Evolutionary conservation across 2,797 vertebrate species (phyloP), one percentile per base, ranked within the genome.

Genomic region (Pogonophryne albipinna): DNA sequence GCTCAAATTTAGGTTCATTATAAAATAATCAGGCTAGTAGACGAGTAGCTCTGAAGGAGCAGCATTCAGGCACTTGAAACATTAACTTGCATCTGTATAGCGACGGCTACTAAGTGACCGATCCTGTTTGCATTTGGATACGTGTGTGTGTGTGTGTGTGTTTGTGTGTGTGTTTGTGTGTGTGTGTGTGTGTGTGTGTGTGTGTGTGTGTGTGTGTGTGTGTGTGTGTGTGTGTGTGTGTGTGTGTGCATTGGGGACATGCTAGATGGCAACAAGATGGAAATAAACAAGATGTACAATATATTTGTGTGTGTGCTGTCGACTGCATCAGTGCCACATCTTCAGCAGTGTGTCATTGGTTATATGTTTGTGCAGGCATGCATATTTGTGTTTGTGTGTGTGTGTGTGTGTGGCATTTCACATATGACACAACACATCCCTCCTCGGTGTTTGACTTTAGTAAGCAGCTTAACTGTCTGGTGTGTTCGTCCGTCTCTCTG

Each of bases 391-490:
- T 16, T 42, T 56, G 55, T 62, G 56, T 50, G 67, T 78, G 61
- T 16, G 44, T 57, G 55, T 62, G 56, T 50, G 67, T 78, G 76
- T 79, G 85, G 75, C 76, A 79, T 92, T 93, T 85, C 85, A 89
- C 80, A 79, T 88, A 76, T 84, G 82, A 89, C 80, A 83, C 87
- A 90, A 90, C 91, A 84, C 83, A 91, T 90, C 85, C 72, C 85
- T 91, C 82, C 84, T 87, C 66, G n/a, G 79, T 87, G 80, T 94
- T 94, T 93, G 92, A 93, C 88, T 92, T 91, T 84, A 74, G 80
- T 92, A 94, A 94, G 91, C 92, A 87, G 92, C 91, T 94, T 91
- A 89, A 84, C 91, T 86, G 86, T 93, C 91, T 89, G 88, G 41
- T 66, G 78, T 66, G 83, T 78, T 75, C 59, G 78, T 79, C 85